Conservation (phyloP, 1,140 invertebrate genomes). For the Mylabris phalerata region DNA sequence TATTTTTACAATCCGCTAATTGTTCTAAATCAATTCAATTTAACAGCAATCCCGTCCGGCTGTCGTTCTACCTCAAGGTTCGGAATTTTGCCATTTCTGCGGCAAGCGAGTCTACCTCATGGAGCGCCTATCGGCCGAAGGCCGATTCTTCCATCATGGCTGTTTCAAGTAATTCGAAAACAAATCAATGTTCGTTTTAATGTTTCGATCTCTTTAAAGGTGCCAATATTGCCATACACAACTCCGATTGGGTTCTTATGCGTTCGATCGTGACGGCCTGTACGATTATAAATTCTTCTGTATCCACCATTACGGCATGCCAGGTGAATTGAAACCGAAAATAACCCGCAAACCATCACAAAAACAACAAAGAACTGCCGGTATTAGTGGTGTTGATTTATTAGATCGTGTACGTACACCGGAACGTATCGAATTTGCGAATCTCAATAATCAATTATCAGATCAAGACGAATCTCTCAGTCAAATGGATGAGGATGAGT, state of each 20-base stretch:
- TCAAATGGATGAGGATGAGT: constrained; percentile 88
- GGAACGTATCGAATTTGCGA: constrained; percentile 76
- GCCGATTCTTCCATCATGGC: constrained; percentile 77
- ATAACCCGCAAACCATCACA: constrained; percentile 28
- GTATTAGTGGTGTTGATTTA: constrained; percentile 50
- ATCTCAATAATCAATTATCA: constrained; percentile 49
- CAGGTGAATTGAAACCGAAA: constrained; percentile 41
- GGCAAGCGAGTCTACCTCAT: constrained; percentile 81
- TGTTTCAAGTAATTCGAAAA: constrained; percentile 59
- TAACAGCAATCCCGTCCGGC: constrained; percentile 26
- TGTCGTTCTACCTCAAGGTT: constrained; percentile 56
- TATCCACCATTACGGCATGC: constrained; percentile 67
- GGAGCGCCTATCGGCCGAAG: constrained; percentile 79
- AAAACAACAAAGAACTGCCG: constrained; percentile 37
- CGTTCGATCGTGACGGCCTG: constrained; percentile 67
- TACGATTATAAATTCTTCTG: constrained; percentile 73
- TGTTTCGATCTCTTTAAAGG: constrained; percentile 42
- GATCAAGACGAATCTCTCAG: constrained; percentile 64
- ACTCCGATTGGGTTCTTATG: constrained; percentile 65
- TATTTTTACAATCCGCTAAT: too few species aligned
- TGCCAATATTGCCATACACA: constrained; percentile 67
- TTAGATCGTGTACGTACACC: constrained; percentile 62
- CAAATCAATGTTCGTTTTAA: neutral
- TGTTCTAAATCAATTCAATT: too few species aligned
- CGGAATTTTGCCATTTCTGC: constrained; percentile 82